Conservation (phyloP, 1,140 invertebrate species). For the Saccostrea glomerata region DNA sequence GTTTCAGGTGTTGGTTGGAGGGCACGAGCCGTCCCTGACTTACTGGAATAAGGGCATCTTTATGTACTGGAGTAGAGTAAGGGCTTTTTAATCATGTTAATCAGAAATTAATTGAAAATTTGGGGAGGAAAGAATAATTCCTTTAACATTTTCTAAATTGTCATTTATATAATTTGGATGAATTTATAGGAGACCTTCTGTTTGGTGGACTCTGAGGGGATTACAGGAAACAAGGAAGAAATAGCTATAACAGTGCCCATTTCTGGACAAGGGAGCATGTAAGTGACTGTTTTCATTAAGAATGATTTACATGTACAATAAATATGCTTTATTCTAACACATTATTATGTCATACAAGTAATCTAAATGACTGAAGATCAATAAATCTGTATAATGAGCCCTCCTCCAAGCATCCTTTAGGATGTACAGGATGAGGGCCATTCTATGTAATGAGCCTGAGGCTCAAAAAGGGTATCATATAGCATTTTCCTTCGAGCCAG, state of each 20-base stretch:
- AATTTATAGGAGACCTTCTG: constrained; percentile 66
- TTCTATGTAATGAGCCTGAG: neutral
- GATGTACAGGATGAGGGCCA: no score
- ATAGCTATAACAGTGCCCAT: neutral
- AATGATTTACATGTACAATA: no score
- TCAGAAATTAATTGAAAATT: no score
- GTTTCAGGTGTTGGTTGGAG: neutral
- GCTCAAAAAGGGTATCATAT: constrained; percentile 11
- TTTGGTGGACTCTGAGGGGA: constrained; percentile 62
- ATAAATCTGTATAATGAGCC: no score
- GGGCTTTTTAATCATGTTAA: neutral
- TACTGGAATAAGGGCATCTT: constrained; percentile 69
- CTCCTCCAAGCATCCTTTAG: no score
- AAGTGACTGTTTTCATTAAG: neutral
- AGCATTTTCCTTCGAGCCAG: neutral
- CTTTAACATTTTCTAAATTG: no score
- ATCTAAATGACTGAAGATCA: no score
- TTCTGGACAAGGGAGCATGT: neutral
- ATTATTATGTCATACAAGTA: no score
- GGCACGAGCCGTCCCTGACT: constrained; percentile 34
- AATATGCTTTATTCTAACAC: no score
- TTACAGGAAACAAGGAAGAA: constrained; percentile 24
- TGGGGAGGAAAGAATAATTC: no score
- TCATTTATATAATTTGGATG: no score
- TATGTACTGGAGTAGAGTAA: constrained; percentile 64